Evolutionary conservation across 2,113 vertebrate genomes (phyloP).

Genomic region (Mastomys coucha): DNA sequence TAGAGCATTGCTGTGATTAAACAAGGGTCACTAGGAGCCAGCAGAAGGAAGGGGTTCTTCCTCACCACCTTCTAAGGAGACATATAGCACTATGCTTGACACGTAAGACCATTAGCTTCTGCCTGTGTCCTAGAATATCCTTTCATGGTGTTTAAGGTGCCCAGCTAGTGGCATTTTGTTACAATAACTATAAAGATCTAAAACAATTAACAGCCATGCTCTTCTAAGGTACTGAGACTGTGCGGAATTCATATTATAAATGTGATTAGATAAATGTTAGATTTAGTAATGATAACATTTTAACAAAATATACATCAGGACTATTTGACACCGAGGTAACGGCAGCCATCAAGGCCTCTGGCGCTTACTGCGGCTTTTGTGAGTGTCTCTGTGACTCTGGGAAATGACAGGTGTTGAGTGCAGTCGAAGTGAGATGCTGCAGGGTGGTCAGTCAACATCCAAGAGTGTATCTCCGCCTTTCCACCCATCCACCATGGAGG

Average conservation of each 20-base stretch:
- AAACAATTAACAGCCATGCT: not conserved
- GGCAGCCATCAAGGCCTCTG: not conserved
- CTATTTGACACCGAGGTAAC: not conserved
- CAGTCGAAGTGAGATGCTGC: not conserved
- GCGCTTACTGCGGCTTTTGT: not conserved
- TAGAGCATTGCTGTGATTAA: not conserved
- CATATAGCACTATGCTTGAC: not conserved
- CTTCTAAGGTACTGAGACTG: not conserved
- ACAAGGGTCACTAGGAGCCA: too few relatives aligned
- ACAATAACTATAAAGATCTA: not conserved
- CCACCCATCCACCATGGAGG: not conserved
- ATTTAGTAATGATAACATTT: slow-evolving; percentile 12
- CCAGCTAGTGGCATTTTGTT: not conserved
- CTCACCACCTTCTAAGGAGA: not conserved
- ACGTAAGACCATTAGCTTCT: not conserved
- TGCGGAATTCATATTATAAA: slow-evolving; percentile 28
- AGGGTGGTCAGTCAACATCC: not conserved
- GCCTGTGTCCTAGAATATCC: not conserved
- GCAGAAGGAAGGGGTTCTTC: not conserved
- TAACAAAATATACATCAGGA: not conserved
- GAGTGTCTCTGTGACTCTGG: not conserved
- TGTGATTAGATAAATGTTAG: not conserved
- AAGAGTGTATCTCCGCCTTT: accelerated
- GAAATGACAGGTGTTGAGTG: not conserved
- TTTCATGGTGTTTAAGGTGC: not conserved